Conservation (phyloP, 1,140 invertebrate genomes). For the Drosophila bifasciata region DNA sequence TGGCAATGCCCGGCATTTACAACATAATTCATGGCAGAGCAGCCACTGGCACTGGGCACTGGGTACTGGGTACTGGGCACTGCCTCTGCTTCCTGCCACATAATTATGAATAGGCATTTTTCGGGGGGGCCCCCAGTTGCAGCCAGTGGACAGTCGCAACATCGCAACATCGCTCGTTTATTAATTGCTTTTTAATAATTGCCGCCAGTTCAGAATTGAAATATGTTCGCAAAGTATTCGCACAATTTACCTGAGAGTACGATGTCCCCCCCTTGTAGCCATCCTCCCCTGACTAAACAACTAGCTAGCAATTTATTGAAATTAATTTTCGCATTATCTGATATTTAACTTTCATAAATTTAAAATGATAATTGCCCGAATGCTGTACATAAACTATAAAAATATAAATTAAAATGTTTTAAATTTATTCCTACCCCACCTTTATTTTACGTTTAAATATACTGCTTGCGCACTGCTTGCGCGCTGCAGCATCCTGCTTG, state of each 20-base stretch:
- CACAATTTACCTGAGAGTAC: conserved; percentile 47
- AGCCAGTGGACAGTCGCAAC: conserved; percentile 29
- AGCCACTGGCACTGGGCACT: neutral
- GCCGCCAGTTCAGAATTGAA: conserved; percentile 41
- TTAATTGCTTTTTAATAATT: conserved; percentile 83
- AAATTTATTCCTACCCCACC: too few species aligned
- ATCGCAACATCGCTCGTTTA: conserved; percentile 52
- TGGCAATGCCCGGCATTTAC: conserved; percentile 73
- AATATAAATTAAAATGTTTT: conserved; percentile 32
- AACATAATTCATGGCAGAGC: conserved; percentile 73
- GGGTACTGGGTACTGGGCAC: too few species aligned
- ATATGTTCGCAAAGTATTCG: conserved; percentile 54
- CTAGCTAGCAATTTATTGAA: conserved; percentile 69
- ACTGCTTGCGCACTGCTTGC: conserved; percentile 6
- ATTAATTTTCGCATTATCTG: conserved; percentile 71
- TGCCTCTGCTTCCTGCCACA: conserved; percentile 16
- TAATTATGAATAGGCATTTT: conserved; percentile 73
- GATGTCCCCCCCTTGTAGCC: too few species aligned
- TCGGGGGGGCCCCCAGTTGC: conserved; percentile 15
- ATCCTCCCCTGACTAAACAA: too few species aligned
- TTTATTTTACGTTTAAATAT: too few species aligned
- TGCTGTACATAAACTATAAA: neutral
- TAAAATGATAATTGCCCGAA: conserved; percentile 52
- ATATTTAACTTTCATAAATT: conserved; percentile 44
- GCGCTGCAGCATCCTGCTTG: conserved; percentile 41